These are phyloP conservation scores for Scelioninae gen. 1 DNA, from an alignment of 2,888 invertebrate genomes.

Conservation along the genomic window DNA sequence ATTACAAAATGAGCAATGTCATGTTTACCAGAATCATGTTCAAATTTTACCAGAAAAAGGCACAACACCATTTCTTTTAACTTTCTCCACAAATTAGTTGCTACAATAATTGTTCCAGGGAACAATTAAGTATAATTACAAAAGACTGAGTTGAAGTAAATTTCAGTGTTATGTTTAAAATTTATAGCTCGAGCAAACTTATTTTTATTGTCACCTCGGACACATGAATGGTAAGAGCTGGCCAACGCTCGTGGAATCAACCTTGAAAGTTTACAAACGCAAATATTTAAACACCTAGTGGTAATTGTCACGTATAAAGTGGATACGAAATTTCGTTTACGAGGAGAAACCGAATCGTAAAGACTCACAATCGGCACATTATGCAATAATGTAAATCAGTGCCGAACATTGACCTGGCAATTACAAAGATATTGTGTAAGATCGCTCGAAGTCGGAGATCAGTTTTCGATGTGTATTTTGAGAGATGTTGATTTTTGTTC, in stretches of 20 bases:
- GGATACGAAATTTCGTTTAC: conserved; percentile 42
- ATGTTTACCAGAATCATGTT: conserved; percentile 5
- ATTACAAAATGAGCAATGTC: conserved; percentile 23
- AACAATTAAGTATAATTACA: neutral
- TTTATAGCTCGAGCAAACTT: neutral
- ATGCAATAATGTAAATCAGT: conserved; percentile 42
- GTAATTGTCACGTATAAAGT: neutral
- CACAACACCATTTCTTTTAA: too few relatives aligned
- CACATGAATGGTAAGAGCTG: conserved; percentile 23
- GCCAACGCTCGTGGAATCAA: conserved; percentile 14
- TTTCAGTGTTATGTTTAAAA: conserved; percentile 1
- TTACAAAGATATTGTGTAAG: conserved; percentile 53
- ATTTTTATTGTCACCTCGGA: conserved; percentile 27
- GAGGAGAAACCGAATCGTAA: conserved; percentile 50
- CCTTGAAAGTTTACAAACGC: conserved; percentile 41
- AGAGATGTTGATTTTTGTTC: neutral
- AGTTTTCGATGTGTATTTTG: conserved; percentile 36
- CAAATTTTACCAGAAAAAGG: neutral
- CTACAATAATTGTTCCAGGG: too few relatives aligned
- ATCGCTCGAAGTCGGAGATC: conserved; percentile 19
- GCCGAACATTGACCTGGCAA: conserved; percentile 55
- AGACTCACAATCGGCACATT: conserved; percentile 28
- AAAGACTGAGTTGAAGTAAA: neutral
- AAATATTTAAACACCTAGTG: conserved; percentile 17
- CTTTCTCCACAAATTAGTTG: too few relatives aligned